phyloP scores from a whole-genome alignment of 1,140 invertebrate species.

The Drosophila bocqueti region DNA sequence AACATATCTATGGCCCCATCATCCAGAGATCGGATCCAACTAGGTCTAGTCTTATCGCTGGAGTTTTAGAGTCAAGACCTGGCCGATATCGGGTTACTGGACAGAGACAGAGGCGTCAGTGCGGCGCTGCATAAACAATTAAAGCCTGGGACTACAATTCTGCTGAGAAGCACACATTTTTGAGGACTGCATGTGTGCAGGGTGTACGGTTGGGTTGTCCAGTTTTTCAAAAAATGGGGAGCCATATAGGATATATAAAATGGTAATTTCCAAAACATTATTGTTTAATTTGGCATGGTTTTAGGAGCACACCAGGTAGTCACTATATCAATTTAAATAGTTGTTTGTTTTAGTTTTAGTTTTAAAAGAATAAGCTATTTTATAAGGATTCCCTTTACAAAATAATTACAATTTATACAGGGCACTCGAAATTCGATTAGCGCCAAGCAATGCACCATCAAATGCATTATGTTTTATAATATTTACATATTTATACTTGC shows the following conservation, averaged over 20 bases:
- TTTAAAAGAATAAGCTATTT: background rate
- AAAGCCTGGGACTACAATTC: slow-evolving; percentile 68
- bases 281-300: background rate
- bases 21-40: slow-evolving; percentile 19
- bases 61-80: slow-evolving; percentile 23
- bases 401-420: background rate
- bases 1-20: background rate
- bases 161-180: slow-evolving; percentile 75
- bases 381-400: background rate
- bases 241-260: no score
- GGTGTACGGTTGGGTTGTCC: slow-evolving; percentile 5
- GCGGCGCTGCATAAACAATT: slow-evolving; percentile 79
- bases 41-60: slow-evolving; percentile 52
- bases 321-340: background rate
- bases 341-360: background rate
- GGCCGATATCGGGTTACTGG: slow-evolving; percentile 57
- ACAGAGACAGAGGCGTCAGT: slow-evolving; percentile 64
- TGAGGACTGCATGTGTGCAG: slow-evolving; percentile 49
- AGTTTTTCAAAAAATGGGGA: background rate
- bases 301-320: background rate
- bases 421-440: slow-evolving; percentile 19
- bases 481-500: slow-evolving; percentile 63
- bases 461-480: slow-evolving; percentile 56
- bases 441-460: slow-evolving; percentile 20
- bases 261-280: background rate